Percentiles rank a stretch among this genome's conserved stretches.
Conservation (phyloP, 2,113 vertebrate genomes). For the Melanostigma gelatinosum region DNA sequence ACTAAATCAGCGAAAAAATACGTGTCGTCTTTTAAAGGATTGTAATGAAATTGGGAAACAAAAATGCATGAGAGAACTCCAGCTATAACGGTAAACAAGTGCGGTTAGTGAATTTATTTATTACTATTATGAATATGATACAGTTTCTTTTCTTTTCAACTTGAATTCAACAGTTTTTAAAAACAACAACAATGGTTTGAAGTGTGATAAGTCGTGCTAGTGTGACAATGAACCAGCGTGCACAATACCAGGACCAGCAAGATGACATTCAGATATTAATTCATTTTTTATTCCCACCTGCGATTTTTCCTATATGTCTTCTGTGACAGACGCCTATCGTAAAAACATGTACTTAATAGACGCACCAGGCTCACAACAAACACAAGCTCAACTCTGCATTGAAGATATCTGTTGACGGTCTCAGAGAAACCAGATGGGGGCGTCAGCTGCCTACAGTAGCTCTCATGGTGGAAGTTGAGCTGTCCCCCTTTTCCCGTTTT, state of each 20-base stretch:
- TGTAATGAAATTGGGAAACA: no score
- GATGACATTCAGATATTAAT: neutral
- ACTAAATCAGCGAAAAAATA: no score
- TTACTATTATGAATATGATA: neutral
- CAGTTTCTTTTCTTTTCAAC: neutral
- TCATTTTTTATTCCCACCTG: neutral
- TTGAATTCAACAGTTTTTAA: neutral
- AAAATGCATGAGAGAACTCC: no score
- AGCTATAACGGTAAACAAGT: neutral
- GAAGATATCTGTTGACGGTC: constrained; percentile 12
- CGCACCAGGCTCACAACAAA: neutral
- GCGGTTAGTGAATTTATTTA: neutral
- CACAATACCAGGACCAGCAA: neutral
- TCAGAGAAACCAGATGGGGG: constrained; percentile 77
- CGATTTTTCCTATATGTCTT: neutral
- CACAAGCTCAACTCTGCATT: neutral
- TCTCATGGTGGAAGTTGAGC: constrained; percentile 4
- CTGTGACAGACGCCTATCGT: no score
- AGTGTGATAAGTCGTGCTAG: neutral
- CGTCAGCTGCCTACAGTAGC: constrained; percentile 61
- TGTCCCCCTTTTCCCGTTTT: neutral
- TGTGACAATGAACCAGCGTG: neutral
- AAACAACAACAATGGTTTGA: neutral
- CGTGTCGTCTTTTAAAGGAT: no score
- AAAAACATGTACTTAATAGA: neutral